Evolutionary conservation across 2,888 invertebrate species (phyloP), one percentile per base, ranked within the genome.

Genomic region (Strigamia crassipes): DNA sequence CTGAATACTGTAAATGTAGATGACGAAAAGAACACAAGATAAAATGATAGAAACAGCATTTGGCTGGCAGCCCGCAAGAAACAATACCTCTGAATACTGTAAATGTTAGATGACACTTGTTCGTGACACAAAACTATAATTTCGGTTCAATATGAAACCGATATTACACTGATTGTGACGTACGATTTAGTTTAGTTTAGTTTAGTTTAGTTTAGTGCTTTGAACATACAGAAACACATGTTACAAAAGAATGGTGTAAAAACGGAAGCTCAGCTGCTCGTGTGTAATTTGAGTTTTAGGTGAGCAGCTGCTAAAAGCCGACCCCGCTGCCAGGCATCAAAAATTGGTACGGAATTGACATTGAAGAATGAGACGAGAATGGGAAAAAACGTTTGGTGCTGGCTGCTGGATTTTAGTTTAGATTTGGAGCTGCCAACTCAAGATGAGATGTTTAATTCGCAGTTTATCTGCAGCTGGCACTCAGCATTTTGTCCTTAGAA

Each of bases 401-500:
- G 27, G 15, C 73, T 31, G 31, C 18, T 21, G 31, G 73, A 31
- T 73, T 73, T 73, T 73, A 73, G 73, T 73, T 73, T 73, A 23
- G 73, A 73, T 27, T 73, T 73, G 9, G 23, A 31, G 73, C 73
- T 73, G 73, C 73, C 73, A 73, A 31, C 27, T 31, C 23, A 27
- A 73, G 73, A 73, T 31, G 73, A 73, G 73, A 73, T 27, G 31
- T 73, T 73, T 73, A 73, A 73, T 73, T 73, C 73, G 27, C 12
- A 27, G 73, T 73, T 73, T 73, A 73, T 73, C 73, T 73, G 73
- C 73, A 73, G 13, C 31, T 73, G 73, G 73, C 73, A 73, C 73
- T 73, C 73, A 73, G 15, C 31, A 31, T 27, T 73, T 73, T 73
- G 31, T 73, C 27, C 23, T 12, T 3, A 15, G 27, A 31, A 73